Evolutionary conservation across 1,140 invertebrate genomes (phyloP).

Genomic region (Papilio polyxenes): DNA sequence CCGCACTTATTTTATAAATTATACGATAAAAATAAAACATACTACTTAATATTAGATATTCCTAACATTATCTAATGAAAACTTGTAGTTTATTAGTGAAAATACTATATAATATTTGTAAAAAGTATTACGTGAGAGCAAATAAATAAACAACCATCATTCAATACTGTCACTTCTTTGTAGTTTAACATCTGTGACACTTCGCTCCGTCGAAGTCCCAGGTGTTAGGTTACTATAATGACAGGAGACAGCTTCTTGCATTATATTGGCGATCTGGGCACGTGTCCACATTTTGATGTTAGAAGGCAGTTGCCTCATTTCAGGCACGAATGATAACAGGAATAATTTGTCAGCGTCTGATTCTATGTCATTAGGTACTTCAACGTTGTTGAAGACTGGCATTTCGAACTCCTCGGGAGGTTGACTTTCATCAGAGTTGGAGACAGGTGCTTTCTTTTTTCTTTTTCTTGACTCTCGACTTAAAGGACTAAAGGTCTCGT

Average conservation of each 20-base stretch:
- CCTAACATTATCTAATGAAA: neutral
- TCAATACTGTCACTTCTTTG: conserved; percentile 52
- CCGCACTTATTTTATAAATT: neutral
- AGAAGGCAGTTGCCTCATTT: conserved; percentile 68
- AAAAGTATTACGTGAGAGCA: too few species aligned
- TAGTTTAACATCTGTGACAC: conserved; percentile 47
- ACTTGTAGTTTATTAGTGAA: too few species aligned
- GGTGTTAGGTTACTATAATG: conserved; percentile 60
- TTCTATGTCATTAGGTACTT: conserved; percentile 51
- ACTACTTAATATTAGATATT: neutral
- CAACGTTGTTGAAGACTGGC: conserved; percentile 54
- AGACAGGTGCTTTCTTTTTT: conserved; percentile 47
- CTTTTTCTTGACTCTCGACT: conserved; percentile 45
- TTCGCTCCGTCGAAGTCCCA: conserved; percentile 38
- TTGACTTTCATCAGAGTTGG: conserved; percentile 47
- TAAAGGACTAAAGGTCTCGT: neutral
- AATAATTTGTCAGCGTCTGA: conserved; percentile 68
- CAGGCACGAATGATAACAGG: conserved; percentile 69
- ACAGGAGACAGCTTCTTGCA: conserved; percentile 69
- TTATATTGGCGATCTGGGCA: conserved; percentile 68
- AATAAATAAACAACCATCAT: neutral
- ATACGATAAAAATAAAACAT: neutral
- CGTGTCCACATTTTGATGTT: conserved; percentile 76
- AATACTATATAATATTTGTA: too few species aligned
- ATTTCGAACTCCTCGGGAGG: conserved; percentile 61